phyloP scores from a whole-genome alignment of 2,113 vertebrate genomes.

The Macquaria ambigua region DNA sequence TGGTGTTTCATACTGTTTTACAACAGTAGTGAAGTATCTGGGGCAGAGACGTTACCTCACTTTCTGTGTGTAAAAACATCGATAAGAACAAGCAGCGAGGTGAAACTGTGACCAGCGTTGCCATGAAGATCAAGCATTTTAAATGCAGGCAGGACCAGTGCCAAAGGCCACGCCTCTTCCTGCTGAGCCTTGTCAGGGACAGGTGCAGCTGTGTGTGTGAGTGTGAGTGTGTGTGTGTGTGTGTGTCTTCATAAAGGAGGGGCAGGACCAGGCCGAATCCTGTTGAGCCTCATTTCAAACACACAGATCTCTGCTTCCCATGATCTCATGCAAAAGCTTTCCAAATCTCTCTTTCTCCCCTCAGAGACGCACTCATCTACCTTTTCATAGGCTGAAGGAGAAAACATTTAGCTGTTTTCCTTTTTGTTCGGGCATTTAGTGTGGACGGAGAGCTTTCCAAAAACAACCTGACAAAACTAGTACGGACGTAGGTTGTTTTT shows the following conservation, averaged over 20 bases:
- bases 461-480: neutral
- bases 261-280: constrained; percentile 41
- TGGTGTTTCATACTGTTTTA: neutral
- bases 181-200: constrained; percentile 66
- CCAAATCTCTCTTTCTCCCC: constrained; percentile 36
- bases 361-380: constrained; percentile 31
- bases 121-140: constrained; percentile 63
- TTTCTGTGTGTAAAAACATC: constrained; percentile 9
- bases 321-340: constrained; percentile 72
- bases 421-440: neutral
- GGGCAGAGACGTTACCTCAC: constrained; percentile 22
- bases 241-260: constrained; percentile 33
- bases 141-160: constrained; percentile 55
- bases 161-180: constrained; percentile 73
- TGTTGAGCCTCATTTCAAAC: constrained; percentile 67
- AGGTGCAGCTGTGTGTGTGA: constrained; percentile 75
- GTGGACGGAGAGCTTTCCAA: neutral
- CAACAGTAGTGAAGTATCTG: neutral
- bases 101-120: constrained; percentile 53
- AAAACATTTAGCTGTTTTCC: neutral
- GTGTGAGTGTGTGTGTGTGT: constrained; percentile 43
- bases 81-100: constrained; percentile 34
- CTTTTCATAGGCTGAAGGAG: neutral
- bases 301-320: constrained; percentile 68
- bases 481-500: neutral